phyloP scores from a whole-genome alignment of 1,140 invertebrate species.

The Drosophila virilis region DNA sequence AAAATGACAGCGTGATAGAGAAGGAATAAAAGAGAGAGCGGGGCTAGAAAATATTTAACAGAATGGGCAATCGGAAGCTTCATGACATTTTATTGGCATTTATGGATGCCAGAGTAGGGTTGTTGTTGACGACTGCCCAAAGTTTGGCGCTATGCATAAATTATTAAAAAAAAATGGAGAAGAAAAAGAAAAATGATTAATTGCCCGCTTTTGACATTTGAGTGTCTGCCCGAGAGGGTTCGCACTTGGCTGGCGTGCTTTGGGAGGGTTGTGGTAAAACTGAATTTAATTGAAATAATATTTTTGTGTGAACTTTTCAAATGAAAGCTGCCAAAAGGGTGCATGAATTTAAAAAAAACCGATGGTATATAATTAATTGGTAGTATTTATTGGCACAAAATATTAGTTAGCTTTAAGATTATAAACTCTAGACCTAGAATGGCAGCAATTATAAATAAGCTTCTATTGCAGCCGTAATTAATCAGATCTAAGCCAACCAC shows the following conservation, averaged over 20 bases:
- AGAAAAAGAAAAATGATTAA: slow-evolving; percentile 42
- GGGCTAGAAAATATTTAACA: background rate
- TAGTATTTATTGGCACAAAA: background rate
- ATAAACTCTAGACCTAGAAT: background rate
- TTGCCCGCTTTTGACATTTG: slow-evolving; percentile 43
- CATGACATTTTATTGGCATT: slow-evolving; percentile 53
- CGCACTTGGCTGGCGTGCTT: slow-evolving; percentile 3
- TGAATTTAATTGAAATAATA: slow-evolving; percentile 45
- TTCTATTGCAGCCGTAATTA: slow-evolving; percentile 24
- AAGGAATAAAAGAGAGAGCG: background rate
- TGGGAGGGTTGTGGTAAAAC: background rate
- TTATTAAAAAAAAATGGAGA: slow-evolving; percentile 15
- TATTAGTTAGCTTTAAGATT: background rate
- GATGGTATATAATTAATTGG: slow-evolving; percentile 1
- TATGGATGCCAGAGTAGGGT: slow-evolving; percentile 41
- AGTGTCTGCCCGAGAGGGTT: slow-evolving; percentile 6
- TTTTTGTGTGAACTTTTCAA: slow-evolving; percentile 13
- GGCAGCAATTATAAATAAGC: too few species aligned
- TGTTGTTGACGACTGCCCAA: slow-evolving; percentile 32
- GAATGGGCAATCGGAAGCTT: slow-evolving; percentile 9
- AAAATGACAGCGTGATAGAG: background rate
- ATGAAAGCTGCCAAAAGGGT: slow-evolving; percentile 2
- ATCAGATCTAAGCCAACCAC: slow-evolving; percentile 21
- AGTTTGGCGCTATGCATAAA: slow-evolving; percentile 45
- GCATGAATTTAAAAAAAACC: slow-evolving; percentile 3